These are phyloP conservation scores for Tanypteryx hageni DNA, from an alignment of 2,888 invertebrate species.

Conservation along the genomic window DNA sequence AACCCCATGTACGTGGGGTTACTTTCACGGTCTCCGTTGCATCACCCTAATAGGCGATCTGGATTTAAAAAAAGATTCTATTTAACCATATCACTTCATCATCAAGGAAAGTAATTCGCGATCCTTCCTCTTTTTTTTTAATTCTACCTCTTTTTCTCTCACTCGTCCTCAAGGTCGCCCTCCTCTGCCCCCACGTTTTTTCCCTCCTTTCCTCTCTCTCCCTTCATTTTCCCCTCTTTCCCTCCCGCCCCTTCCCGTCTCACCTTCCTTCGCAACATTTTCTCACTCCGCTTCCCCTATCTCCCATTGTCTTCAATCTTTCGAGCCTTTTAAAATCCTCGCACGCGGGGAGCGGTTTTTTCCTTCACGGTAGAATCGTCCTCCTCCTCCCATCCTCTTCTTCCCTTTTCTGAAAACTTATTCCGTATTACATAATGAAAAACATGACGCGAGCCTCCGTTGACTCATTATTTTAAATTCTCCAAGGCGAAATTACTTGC, in stretches of 20 bases:
- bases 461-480: neutral
- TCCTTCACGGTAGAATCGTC: neutral
- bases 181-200: no score
- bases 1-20: no score
- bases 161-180: no score
- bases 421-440: conserved; percentile 4
- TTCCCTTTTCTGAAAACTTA: neutral
- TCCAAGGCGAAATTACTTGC: neutral
- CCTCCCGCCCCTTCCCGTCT: neutral
- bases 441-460: neutral
- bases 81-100: no score
- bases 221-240: no score
- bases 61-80: no score
- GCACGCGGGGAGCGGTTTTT: neutral
- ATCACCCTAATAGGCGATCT: no score
- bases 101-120: no score
- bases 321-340: neutral
- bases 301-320: neutral
- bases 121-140: no score
- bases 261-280: neutral
- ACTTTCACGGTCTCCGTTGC: no score
- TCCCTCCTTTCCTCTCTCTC: no score
- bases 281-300: neutral
- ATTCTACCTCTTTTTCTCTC: no score
- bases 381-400: neutral